Evolutionary conservation across 2,888 invertebrate genomes (phyloP), one percentile per base, ranked within the genome.

Genomic region (Dascillus cervinus): DNA sequence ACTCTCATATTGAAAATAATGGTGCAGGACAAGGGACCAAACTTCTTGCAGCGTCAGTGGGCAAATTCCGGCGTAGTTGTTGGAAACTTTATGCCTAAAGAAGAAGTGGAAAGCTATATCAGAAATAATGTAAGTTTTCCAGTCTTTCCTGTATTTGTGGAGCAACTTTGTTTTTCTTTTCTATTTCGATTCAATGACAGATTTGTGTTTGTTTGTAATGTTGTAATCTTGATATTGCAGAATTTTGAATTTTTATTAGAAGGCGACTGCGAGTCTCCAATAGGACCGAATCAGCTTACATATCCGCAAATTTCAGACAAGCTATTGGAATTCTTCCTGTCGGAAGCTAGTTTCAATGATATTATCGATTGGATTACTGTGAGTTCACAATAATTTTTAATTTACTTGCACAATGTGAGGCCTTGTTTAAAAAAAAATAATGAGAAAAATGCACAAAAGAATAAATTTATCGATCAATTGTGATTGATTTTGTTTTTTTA

Each of bases 201-300:
- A 17, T 17, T 17, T 17, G 8, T 37, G 6, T 22, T 3, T 13
- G 15, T 29, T 26, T 22, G 32, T 14, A 14, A 37, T 10, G 17
- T 6, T 17, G 17, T 17, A 17, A 17, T 17, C 4, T 6, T 17
- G 4, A 6, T 4, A 6, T 17, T 17, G 17, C 8, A 17, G 17
- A 8, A 17, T 8, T 17, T 17, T 17, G 17, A 6, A 17, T 17
- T 17, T 17, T 17, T 17, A 17, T 17, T 17, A 17, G 17, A 4
- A 4, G 4, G 17, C 17, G 17, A 17, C 17, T 62, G 57, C 39
- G 52, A 15, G 8, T 8, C 8, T 17, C 17, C 4, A 8, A 17
- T 17, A 17, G 4, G 8, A 4, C 4, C 4, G 17, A 17, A 17
- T 17, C 17, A 17, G 4, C 47, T 67, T 22, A 58, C 17, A 17